These are phyloP conservation scores for Cricetomys ansorgei DNA, from an alignment of 2,113 vertebrate genomes.

Conservation along the genomic window DNA sequence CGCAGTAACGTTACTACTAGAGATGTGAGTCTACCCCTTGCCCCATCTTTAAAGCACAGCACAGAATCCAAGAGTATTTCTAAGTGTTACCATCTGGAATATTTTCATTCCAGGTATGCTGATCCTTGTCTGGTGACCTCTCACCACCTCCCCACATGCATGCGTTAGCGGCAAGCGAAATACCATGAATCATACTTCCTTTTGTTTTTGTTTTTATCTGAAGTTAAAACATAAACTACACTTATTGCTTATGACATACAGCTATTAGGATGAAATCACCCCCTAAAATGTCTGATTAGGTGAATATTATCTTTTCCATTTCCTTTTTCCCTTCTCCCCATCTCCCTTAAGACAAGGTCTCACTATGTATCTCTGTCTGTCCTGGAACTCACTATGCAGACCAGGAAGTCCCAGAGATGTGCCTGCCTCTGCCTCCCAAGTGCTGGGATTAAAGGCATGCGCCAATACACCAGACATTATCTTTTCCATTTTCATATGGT, in stretches of 20 bases:
- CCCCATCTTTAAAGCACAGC: background rate
- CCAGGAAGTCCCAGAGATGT: background rate
- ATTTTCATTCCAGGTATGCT: background rate
- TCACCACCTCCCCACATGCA: background rate
- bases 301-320: background rate
- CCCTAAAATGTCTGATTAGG: conserved; percentile 14
- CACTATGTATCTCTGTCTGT: background rate
- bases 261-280: background rate
- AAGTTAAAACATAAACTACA: conserved; percentile 18
- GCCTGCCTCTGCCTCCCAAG: background rate
- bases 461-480: background rate
- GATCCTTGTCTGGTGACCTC: background rate
- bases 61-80: background rate
- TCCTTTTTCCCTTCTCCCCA: background rate
- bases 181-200: background rate
- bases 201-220: background rate
- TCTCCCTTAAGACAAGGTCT: too few relatives aligned
- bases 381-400: background rate
- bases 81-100: background rate
- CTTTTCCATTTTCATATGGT: background rate
- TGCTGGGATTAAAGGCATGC: background rate
- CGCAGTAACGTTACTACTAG: background rate
- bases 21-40: background rate
- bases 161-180: background rate
- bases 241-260: background rate